A percentile compares a stretch with the other conserved stretches of the same genome.
phyloP scores from a whole-genome alignment of 2,888 invertebrate genomes.

The Hydraecia micacea region DNA sequence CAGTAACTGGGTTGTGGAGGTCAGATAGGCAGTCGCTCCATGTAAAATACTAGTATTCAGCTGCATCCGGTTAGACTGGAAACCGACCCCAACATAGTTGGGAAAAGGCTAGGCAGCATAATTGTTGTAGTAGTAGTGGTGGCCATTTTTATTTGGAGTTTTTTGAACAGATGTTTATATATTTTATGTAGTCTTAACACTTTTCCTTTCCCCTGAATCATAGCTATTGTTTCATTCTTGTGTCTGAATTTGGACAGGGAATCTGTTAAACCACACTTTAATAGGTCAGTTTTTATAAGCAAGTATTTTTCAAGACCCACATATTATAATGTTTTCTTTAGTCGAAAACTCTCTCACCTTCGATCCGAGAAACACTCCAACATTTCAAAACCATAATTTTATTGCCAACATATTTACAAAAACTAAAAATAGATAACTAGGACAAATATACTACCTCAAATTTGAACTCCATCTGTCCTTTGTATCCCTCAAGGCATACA shows the following conservation, averaged over 20 bases:
- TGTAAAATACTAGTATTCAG: no score
- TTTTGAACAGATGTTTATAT: not conserved
- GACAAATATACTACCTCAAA: not conserved
- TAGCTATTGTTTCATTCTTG: not conserved
- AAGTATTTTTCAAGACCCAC: no score
- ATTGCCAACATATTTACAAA: not conserved
- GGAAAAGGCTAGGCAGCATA: no score
- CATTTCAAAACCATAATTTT: not conserved
- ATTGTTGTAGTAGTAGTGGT: not conserved
- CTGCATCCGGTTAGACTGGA: no score
- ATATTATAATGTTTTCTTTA: not conserved
- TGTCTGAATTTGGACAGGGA: not conserved
- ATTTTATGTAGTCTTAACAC: no score
- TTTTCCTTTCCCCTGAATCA: not conserved
- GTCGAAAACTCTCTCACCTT: not conserved
- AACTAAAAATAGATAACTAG: not conserved
- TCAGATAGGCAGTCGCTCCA: no score
- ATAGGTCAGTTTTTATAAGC: not conserved
- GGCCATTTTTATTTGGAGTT: not conserved
- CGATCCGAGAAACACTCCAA: not conserved
- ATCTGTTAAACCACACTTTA: not conserved
- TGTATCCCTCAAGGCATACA: conserved; percentile 40
- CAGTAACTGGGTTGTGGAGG: no score
- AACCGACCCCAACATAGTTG: no score
- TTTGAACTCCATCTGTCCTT: conserved; percentile 25